phyloP scores from a whole-genome alignment of 2,888 invertebrate genomes.

The Leucoma salicis region DNA sequence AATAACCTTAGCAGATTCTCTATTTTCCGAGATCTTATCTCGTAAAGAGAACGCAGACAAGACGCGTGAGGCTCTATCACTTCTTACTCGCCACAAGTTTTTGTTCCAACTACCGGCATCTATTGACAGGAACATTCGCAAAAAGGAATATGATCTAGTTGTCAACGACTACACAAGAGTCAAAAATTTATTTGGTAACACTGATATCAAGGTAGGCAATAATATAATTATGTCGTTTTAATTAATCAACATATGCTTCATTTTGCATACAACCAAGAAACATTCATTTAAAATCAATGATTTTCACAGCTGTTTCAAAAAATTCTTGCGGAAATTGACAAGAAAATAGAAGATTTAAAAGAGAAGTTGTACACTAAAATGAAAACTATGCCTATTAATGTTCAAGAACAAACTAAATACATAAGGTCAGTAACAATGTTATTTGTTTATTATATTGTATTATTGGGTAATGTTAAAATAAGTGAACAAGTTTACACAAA shows the following conservation, averaged over 20 bases:
- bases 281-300: no score
- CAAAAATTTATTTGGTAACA: conserved; percentile 96
- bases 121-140: conserved; percentile 95
- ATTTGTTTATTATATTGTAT: no score
- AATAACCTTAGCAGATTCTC: conserved; percentile 93
- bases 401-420: conserved; percentile 97
- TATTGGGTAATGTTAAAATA: no score
- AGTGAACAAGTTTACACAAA: no score
- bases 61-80: conserved; percentile 95
- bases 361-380: conserved; percentile 91
- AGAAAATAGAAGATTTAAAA: conserved; percentile 90
- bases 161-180: conserved; percentile 98
- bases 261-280: no score
- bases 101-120: conserved; percentile 97
- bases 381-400: conserved; percentile 93
- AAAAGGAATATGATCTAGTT: conserved; percentile 97
- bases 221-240: no score
- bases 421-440: no score
- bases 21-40: conserved; percentile 95
- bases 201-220: conserved; percentile 87
- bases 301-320: conserved; percentile 87
- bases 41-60: conserved; percentile 97
- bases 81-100: conserved; percentile 96
- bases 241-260: no score
- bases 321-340: conserved; percentile 95